These are phyloP conservation scores for Solea senegalensis DNA, from an alignment of 2,113 vertebrate species.

Conservation along the genomic window DNA sequence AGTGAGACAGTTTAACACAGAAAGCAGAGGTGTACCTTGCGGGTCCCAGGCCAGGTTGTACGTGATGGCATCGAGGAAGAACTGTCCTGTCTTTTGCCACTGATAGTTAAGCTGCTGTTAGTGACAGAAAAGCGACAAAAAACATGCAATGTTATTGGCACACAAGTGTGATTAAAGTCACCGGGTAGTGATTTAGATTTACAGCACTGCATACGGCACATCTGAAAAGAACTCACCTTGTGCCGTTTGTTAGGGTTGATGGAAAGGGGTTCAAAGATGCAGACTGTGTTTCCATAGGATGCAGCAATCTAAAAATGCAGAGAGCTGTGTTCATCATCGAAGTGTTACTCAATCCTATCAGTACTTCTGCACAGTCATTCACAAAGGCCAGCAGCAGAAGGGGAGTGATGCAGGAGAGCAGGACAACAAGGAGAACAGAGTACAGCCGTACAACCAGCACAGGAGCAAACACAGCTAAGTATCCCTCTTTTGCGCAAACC, in stretches of 20 bases:
- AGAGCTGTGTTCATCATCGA: slow-evolving; percentile 58
- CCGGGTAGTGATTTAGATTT: not conserved
- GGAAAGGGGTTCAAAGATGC: slow-evolving; percentile 95
- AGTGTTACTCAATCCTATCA: slow-evolving; percentile 68
- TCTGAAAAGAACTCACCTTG: slow-evolving; percentile 84
- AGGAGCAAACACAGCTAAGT: slow-evolving; percentile 20
- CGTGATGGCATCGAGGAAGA: slow-evolving; percentile 96
- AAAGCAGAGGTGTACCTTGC: slow-evolving; percentile 86
- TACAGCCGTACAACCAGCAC: not conserved
- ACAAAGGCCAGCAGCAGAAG: slow-evolving; percentile 32
- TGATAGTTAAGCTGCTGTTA: slow-evolving; percentile 94
- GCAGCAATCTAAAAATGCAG: slow-evolving; percentile 92
- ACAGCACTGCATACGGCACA: not conserved
- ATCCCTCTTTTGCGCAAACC: not conserved
- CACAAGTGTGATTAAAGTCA: slow-evolving; percentile 30
- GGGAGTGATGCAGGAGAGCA: slow-evolving; percentile 18
- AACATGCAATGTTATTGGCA: slow-evolving; percentile 67
- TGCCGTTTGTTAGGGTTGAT: slow-evolving; percentile 95
- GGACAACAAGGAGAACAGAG: slow-evolving; percentile 20
- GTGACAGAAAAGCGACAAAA: slow-evolving; percentile 61
- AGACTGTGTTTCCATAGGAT: slow-evolving; percentile 97
- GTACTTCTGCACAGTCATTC: slow-evolving; percentile 58
- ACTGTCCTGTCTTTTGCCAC: slow-evolving; percentile 98
- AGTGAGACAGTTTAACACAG: slow-evolving; percentile 36
- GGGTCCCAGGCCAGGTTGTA: slow-evolving; percentile 99